A percentile compares a stretch with the other conserved stretches of the same genome.
phyloP scores from a whole-genome alignment of 1,140 invertebrate genomes.

The Leptopilina boulardi region DNA sequence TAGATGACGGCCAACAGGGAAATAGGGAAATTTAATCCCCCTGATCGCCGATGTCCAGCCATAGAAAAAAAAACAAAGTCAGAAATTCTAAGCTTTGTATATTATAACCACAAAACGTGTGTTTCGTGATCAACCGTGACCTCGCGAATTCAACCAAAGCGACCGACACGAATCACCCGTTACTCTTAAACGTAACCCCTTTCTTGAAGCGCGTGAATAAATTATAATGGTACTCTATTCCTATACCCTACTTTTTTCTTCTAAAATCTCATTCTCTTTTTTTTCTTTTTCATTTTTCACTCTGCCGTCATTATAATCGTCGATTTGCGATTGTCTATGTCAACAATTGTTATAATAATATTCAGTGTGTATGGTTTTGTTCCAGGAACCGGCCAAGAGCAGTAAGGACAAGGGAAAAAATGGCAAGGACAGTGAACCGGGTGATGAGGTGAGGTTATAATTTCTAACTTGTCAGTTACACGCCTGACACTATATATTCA shows the following conservation, averaged over 20 bases:
- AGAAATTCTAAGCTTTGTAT: not conserved
- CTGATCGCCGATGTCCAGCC: slow-evolving; percentile 23
- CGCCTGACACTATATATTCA: not conserved
- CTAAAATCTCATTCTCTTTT: not conserved
- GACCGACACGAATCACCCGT: slow-evolving; percentile 15
- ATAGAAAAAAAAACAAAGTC: not conserved
- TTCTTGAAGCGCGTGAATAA: slow-evolving; percentile 35
- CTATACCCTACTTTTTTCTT: slow-evolving; percentile 19
- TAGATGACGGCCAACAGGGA: slow-evolving; percentile 31
- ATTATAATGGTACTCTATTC: slow-evolving; percentile 33
- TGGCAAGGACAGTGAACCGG: slow-evolving; percentile 74
- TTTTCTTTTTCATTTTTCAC: not conserved
- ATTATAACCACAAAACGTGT: slow-evolving; percentile 6
- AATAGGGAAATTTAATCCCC: slow-evolving; percentile 31
- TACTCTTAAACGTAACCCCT: slow-evolving; percentile 10
- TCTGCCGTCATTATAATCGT: not conserved
- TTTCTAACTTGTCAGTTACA: slow-evolving; percentile 33
- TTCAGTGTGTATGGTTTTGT: slow-evolving; percentile 58
- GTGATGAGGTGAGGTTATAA: slow-evolving; percentile 75
- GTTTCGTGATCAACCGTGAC: slow-evolving; percentile 19
- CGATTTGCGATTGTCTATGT: slow-evolving; percentile 40
- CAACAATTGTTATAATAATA: slow-evolving; percentile 39
- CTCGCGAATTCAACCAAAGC: slow-evolving; percentile 23
- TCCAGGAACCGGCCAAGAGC: slow-evolving; percentile 75
- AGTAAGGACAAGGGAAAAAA: slow-evolving; percentile 73